phyloP scores from a whole-genome alignment of 37 sponge, comb jelly and placozoan species.

The Spongilla lacustris region DNA sequence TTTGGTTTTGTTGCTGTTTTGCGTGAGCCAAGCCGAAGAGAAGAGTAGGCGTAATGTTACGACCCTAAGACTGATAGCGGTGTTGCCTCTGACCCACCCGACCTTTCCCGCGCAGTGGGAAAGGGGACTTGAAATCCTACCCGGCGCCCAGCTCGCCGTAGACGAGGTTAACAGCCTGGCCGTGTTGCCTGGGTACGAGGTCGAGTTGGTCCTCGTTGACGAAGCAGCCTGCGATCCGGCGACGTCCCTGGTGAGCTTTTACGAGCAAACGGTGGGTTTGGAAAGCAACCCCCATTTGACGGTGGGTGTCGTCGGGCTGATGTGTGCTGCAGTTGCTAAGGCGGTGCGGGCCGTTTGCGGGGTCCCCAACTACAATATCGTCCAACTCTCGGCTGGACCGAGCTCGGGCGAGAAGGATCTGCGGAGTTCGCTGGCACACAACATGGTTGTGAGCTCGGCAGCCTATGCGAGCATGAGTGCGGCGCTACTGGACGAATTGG shows the following conservation, averaged over 20 bases:
- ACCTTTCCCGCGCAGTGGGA: constrained; percentile 20
- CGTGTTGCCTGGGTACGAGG: neutral
- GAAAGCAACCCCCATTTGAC: neutral
- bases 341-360: neutral
- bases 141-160: constrained; percentile 35
- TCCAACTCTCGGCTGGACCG: neutral
- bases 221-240: neutral
- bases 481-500: neutral
- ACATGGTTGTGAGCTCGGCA: neutral
- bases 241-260: neutral
- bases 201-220: neutral
- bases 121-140: constrained; percentile 37
- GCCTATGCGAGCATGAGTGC: neutral
- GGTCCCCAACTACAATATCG: neutral
- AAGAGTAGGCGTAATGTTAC: neutral
- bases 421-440: neutral
- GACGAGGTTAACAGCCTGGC: constrained; percentile 31
- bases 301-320: neutral
- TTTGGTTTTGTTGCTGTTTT: neutral
- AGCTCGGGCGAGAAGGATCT: neutral
- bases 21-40: neutral
- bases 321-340: neutral
- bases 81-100: neutral
- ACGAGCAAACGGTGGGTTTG: neutral
- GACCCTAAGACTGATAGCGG: neutral